Conservation (phyloP, 2,888 invertebrate genomes). For the Troglohyphantes excavatus region DNA sequence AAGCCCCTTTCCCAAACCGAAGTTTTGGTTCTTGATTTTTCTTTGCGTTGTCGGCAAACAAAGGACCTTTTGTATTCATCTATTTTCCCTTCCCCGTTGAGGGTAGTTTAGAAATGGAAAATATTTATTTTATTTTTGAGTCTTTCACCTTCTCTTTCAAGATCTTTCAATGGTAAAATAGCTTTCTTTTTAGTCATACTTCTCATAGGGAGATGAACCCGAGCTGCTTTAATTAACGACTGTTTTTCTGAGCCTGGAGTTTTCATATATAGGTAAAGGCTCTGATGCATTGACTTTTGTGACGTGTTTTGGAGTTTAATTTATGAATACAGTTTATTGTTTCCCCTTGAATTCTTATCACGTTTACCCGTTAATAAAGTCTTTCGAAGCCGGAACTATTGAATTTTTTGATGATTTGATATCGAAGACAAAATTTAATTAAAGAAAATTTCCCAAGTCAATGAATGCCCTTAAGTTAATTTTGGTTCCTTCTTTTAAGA, state of each 20-base stretch:
- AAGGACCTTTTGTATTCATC: slow-evolving; percentile 69
- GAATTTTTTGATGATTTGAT: slow-evolving; percentile 40
- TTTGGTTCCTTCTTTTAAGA: not conserved
- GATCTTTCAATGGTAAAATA: not conserved
- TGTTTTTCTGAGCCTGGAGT: slow-evolving; percentile 13
- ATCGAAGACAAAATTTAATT: slow-evolving; percentile 53
- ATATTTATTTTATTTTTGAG: slow-evolving; percentile 15
- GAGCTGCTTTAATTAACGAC: slow-evolving; percentile 58
- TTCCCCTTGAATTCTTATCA: slow-evolving; percentile 20
- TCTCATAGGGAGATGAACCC: slow-evolving; percentile 11
- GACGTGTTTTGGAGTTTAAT: slow-evolving; percentile 44
- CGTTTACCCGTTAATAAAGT: slow-evolving; percentile 39
- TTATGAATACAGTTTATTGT: slow-evolving; percentile 16
- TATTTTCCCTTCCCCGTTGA: slow-evolving; percentile 52
- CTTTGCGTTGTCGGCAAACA: slow-evolving; percentile 54
- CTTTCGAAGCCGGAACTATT: slow-evolving; percentile 1
- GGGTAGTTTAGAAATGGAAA: slow-evolving; percentile 56
- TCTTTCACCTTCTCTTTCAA: slow-evolving; percentile 13
- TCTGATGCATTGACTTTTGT: slow-evolving; percentile 38
- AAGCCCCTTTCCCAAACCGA: slow-evolving; percentile 34
- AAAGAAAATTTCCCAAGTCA: slow-evolving; percentile 26
- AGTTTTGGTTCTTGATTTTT: slow-evolving; percentile 59
- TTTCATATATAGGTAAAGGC: not conserved
- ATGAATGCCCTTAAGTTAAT: not conserved
- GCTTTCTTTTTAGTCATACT: not conserved